Percentiles rank a stretch among this genome's conserved stretches.
phyloP scores from a whole-genome alignment of 2,888 invertebrate species.

The Beris chalybata region DNA sequence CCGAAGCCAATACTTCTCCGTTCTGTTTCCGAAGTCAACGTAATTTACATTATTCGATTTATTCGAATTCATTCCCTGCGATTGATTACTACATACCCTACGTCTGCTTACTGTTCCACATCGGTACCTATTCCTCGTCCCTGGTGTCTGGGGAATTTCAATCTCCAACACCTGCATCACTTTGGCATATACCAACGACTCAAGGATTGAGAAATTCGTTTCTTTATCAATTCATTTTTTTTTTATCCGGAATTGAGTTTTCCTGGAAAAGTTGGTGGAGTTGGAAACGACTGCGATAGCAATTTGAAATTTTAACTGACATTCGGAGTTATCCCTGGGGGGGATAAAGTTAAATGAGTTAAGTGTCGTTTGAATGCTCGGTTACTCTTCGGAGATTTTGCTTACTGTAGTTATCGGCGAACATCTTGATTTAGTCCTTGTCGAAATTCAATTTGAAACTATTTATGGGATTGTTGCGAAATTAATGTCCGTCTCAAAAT shows the following conservation, averaged over 20 bases:
- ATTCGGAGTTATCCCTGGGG: constrained; percentile 1
- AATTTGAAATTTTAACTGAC: constrained; percentile 23
- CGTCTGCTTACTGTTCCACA: not conserved
- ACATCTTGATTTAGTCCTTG: not conserved
- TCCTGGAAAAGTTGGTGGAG: not conserved
- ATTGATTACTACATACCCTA: not conserved
- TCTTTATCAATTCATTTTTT: constrained; percentile 7
- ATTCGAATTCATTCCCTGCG: constrained; percentile 10
- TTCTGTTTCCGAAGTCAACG: not conserved
- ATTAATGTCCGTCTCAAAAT: not conserved
- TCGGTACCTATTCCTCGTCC: not conserved
- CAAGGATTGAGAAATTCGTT: too few species aligned
- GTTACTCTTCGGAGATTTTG: constrained; percentile 1
- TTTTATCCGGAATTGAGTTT: constrained; percentile 10
- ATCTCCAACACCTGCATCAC: constrained; percentile 1
- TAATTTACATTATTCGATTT: constrained; percentile 20
- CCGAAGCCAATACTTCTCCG: too few species aligned
- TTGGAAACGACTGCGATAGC: constrained; percentile 6
- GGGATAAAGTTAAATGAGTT: constrained; percentile 17
- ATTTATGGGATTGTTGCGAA: constrained; percentile 12
- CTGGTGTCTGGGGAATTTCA: not conserved
- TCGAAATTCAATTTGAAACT: not conserved
- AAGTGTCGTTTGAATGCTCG: constrained; percentile 4
- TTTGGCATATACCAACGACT: not conserved
- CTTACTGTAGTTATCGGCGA: not conserved